Percentiles rank a stretch among this genome's conserved stretches.
Conservation (phyloP, 2,113 vertebrate genomes). For the Zosterops hypoxanthus region DNA sequence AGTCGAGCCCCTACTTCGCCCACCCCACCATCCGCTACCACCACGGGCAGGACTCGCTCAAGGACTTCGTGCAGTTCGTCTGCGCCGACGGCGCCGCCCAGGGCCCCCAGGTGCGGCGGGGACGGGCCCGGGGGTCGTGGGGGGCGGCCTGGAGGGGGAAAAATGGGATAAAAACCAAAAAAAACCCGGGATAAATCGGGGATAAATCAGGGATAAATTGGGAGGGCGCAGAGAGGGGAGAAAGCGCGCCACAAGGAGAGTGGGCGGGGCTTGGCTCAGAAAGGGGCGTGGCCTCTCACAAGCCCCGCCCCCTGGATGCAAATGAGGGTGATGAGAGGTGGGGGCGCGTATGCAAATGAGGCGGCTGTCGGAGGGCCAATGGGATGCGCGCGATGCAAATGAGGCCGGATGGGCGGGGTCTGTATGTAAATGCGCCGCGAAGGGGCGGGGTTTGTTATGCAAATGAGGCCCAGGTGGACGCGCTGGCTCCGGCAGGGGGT, state of each 20-base stretch:
- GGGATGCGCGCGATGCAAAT: neutral
- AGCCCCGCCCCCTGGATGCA: neutral
- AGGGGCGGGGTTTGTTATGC: neutral
- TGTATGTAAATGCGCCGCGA: too few species aligned
- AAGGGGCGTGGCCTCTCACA: too few species aligned
- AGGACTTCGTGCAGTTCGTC: constrained; percentile 96
- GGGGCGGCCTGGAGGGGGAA: neutral
- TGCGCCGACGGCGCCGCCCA: constrained; percentile 91
- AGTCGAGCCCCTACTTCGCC: constrained; percentile 95
- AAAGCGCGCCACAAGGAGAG: too few species aligned
- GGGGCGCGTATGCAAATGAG: neutral
- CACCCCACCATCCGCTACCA: constrained; percentile 97
- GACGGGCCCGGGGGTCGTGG: neutral
- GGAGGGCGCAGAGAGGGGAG: too few species aligned
- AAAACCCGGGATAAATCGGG: too few species aligned
- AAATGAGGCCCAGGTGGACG: too few species aligned
- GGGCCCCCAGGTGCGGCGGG: constrained; percentile 87
- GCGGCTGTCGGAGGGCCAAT: neutral
- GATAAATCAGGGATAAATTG: too few species aligned
- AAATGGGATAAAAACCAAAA: neutral
- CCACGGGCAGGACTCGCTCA: constrained; percentile 94
- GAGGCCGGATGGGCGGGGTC: accelerated
- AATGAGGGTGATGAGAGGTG: neutral
- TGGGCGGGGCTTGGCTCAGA: neutral
- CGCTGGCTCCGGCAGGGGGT: too few species aligned